phyloP scores from a whole-genome alignment of 1,140 invertebrate species.

The Arctopsyche grandis region DNA sequence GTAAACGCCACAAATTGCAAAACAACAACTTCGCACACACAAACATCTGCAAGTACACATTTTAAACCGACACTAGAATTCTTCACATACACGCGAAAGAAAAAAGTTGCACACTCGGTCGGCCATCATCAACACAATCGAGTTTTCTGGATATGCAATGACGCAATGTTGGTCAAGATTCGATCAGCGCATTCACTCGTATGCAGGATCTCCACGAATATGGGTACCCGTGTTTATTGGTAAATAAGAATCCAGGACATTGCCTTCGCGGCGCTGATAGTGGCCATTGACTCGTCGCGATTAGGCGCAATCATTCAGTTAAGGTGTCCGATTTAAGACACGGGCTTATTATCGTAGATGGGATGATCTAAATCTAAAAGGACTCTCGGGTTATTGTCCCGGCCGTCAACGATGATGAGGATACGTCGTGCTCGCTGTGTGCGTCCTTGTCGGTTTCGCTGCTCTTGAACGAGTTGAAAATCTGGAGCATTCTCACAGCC shows the following conservation, averaged over 20 bases:
- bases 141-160: no score
- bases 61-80: no score
- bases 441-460: background rate
- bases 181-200: no score
- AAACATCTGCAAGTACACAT: no score
- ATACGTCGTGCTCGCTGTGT: background rate
- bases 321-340: background rate
- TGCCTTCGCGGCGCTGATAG: background rate
- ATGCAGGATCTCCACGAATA: no score
- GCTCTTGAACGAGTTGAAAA: slow-evolving; percentile 12
- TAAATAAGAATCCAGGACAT: background rate
- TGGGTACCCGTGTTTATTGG: no score
- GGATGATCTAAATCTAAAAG: background rate
- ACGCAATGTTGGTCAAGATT: no score
- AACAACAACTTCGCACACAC: background rate
- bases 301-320: slow-evolving; percentile 5
- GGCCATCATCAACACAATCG: no score
- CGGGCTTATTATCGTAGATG: no score
- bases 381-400: slow-evolving; percentile 10
- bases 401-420: background rate
- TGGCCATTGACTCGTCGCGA: background rate
- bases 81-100: no score
- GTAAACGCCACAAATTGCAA: background rate
- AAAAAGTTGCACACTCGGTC: no score
- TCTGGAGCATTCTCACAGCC: background rate